Evolutionary conservation across 2,888 invertebrate genomes (phyloP).

Genomic region (Rotaria macrura): DNA sequence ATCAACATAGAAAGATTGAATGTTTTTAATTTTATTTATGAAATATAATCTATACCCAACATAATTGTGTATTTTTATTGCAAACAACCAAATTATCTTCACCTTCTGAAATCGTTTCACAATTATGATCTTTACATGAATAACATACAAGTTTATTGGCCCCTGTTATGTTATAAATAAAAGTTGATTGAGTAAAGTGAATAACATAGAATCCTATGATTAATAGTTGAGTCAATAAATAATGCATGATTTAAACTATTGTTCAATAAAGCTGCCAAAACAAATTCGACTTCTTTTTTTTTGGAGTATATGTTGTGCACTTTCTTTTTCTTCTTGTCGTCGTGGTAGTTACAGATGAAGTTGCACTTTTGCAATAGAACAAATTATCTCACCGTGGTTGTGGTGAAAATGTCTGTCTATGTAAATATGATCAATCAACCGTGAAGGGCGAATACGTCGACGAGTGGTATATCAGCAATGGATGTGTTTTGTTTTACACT

Average conservation of each 20-base stretch:
- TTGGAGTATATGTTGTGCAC: too few relatives aligned
- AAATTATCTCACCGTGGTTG: too few relatives aligned
- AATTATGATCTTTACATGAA: not conserved
- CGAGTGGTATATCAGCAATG: not conserved
- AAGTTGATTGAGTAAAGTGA: not conserved
- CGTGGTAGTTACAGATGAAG: not conserved
- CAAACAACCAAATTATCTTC: not conserved
- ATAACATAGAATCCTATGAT: not conserved
- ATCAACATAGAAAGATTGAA: too few relatives aligned
- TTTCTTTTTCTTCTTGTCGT: not conserved
- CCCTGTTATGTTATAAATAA: not conserved
- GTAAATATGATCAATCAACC: not conserved
- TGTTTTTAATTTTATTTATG: too few relatives aligned
- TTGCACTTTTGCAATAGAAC: too few relatives aligned
- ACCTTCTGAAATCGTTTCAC: not conserved
- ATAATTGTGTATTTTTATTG: not conserved
- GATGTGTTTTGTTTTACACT: not conserved
- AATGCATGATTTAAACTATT: not conserved
- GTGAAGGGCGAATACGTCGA: not conserved
- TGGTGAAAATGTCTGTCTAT: too few relatives aligned
- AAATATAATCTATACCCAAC: not conserved
- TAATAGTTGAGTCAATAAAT: not conserved
- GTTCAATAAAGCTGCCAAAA: too few relatives aligned
- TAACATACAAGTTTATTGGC: not conserved
- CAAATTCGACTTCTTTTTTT: too few relatives aligned